Conservation (phyloP, 2,888 invertebrate genomes). For the Pristionchus maxplancki region DNA sequence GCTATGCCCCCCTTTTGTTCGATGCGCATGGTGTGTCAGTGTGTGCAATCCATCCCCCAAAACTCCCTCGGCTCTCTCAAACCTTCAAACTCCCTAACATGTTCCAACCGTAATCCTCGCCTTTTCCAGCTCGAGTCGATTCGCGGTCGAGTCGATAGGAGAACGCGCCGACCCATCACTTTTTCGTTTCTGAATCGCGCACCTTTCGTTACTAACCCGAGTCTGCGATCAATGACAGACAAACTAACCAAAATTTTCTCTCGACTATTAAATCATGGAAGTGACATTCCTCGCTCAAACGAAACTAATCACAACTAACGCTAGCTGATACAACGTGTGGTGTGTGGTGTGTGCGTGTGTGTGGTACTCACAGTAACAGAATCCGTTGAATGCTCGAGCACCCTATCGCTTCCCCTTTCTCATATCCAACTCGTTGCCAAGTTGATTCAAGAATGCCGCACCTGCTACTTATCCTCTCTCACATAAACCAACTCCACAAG, state of each 20-base stretch:
- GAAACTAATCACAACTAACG: slow-evolving; percentile 36
- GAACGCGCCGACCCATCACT: neutral
- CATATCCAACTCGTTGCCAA: neutral
- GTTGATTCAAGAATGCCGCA: slow-evolving; percentile 29
- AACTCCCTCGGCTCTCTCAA: neutral
- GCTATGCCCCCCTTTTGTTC: neutral
- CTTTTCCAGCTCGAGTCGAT: slow-evolving; percentile 31
- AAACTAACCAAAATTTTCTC: neutral
- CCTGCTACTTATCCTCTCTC: slow-evolving; percentile 11
- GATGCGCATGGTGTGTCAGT: slow-evolving; percentile 47
- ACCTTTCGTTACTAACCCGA: slow-evolving; percentile 35
- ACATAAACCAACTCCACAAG: neutral
- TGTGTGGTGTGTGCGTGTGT: slow-evolving; percentile 32
- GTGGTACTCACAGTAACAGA: slow-evolving; percentile 34
- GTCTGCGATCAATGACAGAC: neutral
- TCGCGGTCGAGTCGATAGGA: slow-evolving; percentile 26
- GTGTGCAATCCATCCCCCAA: neutral
- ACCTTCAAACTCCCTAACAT: neutral
- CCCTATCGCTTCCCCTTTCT: neutral
- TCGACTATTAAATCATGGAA: slow-evolving; percentile 2
- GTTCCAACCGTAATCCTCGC: neutral
- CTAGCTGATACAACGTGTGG: slow-evolving; percentile 37
- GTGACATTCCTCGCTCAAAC: neutral
- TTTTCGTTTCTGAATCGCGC: slow-evolving; percentile 10
- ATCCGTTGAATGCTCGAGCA: neutral